phyloP scores from a whole-genome alignment of 2,113 vertebrate genomes.

The Pygoscelis adeliae region DNA sequence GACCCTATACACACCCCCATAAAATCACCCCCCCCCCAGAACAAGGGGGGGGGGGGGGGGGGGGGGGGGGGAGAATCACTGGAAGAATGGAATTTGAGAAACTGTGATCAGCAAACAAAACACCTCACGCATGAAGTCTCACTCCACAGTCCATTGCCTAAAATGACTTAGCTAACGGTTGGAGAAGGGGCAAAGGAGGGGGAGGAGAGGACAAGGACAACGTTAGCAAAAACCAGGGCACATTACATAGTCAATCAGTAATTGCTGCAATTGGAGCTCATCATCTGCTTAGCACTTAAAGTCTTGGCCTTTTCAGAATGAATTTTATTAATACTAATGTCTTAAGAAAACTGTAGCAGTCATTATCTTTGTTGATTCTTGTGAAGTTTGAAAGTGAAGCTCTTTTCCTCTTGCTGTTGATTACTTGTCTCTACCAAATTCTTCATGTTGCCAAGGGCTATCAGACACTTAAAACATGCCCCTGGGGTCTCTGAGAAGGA shows the following conservation, averaged over 20 bases:
- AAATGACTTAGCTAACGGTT: background rate
- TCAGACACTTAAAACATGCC: background rate
- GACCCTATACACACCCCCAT: background rate
- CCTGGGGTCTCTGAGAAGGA: background rate
- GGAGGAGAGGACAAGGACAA: background rate
- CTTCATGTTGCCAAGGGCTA: background rate
- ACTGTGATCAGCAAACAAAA: background rate
- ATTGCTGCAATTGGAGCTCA: slow-evolving; percentile 56
- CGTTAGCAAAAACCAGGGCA: background rate
- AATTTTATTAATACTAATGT: slow-evolving; percentile 41
- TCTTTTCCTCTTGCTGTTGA: background rate
- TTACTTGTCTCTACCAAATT: background rate
- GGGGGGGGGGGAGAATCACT: rapidly evolving
- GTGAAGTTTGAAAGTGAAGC: background rate
- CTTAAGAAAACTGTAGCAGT: background rate
- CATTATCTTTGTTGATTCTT: background rate
- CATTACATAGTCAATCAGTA: slow-evolving; percentile 7
- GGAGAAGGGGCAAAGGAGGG: background rate
- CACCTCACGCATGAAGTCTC: background rate
- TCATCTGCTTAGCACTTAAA: slow-evolving; percentile 42
- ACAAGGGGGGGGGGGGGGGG: rapidly evolving
- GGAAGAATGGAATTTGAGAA: background rate
- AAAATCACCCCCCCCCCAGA: too few relatives aligned
- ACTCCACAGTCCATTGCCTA: background rate
- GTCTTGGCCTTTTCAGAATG: slow-evolving; percentile 36